Percentiles rank a stretch among this genome's conserved stretches.
phyloP scores from a whole-genome alignment of 2,797 vertebrate genomes.

The Spea hammondii region DNA sequence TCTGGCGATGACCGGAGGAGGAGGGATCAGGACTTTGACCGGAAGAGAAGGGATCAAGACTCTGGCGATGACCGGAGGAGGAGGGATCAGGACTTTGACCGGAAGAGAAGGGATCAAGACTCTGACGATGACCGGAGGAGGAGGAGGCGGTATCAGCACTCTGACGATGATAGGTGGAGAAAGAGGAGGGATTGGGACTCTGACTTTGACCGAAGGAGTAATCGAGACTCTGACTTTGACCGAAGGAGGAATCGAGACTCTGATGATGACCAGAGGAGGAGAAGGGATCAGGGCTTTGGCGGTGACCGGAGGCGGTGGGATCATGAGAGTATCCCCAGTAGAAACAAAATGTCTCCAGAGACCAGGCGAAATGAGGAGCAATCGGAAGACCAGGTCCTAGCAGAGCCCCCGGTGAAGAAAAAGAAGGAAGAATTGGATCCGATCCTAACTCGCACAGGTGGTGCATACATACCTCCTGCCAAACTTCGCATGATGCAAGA shows the following conservation, averaged over 20 bases:
- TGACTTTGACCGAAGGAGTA: too few species aligned
- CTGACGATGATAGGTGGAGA: constrained; percentile 67
- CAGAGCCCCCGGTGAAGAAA: constrained; percentile 81
- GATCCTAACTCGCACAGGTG: constrained; percentile 91
- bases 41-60: constrained; percentile 66
- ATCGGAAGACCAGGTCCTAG: constrained; percentile 56
- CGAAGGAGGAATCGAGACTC: too few species aligned
- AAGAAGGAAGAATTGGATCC: constrained; percentile 93
- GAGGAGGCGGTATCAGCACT: constrained; percentile 23
- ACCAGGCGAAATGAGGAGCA: constrained; percentile 62
- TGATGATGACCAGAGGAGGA: too few species aligned
- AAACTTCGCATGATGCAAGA: constrained; percentile 97
- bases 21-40: constrained; percentile 67
- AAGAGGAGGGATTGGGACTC: constrained; percentile 59
- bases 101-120: constrained; percentile 65
- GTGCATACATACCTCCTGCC: constrained; percentile 95
- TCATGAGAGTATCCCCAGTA: constrained; percentile 13
- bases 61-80: constrained; percentile 63
- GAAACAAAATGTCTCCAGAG: constrained; percentile 73
- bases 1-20: constrained; percentile 58
- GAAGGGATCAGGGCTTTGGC: constrained; percentile 41
- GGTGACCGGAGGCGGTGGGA: constrained; percentile 59
- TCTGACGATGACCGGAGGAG: constrained; percentile 66
- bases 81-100: constrained; percentile 63
- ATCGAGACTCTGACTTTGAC: too few species aligned